phyloP scores from a whole-genome alignment of 2,113 vertebrate species.

The Thomomys bottae region DNA sequence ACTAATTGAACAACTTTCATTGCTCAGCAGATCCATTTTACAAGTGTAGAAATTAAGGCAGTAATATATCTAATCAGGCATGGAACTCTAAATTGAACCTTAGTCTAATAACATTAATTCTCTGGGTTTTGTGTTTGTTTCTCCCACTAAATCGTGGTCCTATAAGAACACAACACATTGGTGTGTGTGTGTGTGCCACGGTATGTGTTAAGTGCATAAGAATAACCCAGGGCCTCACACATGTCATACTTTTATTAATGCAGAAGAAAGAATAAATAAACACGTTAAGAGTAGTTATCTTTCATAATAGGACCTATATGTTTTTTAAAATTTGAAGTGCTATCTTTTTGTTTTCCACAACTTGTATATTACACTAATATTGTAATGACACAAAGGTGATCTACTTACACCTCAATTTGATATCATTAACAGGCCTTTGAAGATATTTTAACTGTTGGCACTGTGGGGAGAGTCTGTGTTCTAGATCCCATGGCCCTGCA shows the following conservation, averaged over 20 bases:
- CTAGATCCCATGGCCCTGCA: not conserved
- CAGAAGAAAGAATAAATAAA: constrained; percentile 8
- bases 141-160: not conserved
- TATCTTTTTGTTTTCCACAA: not conserved
- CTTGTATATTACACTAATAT: constrained; percentile 9
- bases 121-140: not conserved
- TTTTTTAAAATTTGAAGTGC: not conserved
- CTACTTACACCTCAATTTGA: not conserved
- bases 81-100: not conserved
- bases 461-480: not conserved
- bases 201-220: too few relatives aligned
- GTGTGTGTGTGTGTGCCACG: not conserved
- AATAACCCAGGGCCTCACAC: not conserved
- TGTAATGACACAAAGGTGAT: not conserved
- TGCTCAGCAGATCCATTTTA: not conserved
- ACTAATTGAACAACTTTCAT: not conserved
- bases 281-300: not conserved
- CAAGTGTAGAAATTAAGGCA: not conserved
- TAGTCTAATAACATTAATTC: not conserved
- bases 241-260: not conserved
- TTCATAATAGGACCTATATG: not conserved
- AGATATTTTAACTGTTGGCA: not conserved
- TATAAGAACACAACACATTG: not conserved
- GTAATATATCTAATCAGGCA: not conserved
- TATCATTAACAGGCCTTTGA: constrained; percentile 3